Percentiles rank a stretch among this genome's conserved stretches.
phyloP scores from a whole-genome alignment of 2,113 vertebrate species.

The Conger conger region DNA sequence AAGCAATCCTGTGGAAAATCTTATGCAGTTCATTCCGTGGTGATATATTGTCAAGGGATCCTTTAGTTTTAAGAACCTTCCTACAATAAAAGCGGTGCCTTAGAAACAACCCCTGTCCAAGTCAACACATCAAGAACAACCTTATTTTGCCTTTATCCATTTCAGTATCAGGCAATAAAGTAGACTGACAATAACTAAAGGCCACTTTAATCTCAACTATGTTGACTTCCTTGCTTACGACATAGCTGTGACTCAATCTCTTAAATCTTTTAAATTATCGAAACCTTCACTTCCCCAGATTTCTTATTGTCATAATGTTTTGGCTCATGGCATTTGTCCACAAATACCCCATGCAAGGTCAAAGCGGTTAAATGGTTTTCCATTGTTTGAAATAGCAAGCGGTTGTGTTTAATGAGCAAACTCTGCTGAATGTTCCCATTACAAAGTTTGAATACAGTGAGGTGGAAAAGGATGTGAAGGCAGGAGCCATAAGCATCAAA shows the following conservation, averaged over 20 bases:
- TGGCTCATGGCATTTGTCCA: too few relatives aligned
- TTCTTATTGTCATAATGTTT: not conserved
- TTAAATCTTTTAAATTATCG: not conserved
- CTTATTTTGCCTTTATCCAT: constrained; percentile 22
- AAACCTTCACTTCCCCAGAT: not conserved
- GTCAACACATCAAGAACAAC: constrained; percentile 19
- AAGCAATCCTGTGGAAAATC: not conserved
- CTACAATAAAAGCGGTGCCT: not conserved
- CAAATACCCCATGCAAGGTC: constrained; percentile 26
- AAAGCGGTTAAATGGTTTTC: not conserved
- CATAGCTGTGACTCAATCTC: not conserved
- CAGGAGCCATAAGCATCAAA: too few relatives aligned
- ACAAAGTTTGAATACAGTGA: too few relatives aligned
- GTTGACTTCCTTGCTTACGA: not conserved
- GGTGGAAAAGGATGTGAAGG: too few relatives aligned
- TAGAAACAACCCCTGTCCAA: not conserved
- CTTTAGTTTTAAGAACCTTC: too few relatives aligned
- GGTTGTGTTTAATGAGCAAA: too few relatives aligned
- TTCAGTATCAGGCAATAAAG: constrained; percentile 26
- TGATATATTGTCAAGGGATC: not conserved
- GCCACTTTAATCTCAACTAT: not conserved
- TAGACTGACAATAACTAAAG: not conserved
- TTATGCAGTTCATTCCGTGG: not conserved
- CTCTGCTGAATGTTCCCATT: too few relatives aligned
- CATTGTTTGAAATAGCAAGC: too few relatives aligned